Evolutionary conservation across 2,888 invertebrate species (phyloP).

Genomic region (Aromia moschata): DNA sequence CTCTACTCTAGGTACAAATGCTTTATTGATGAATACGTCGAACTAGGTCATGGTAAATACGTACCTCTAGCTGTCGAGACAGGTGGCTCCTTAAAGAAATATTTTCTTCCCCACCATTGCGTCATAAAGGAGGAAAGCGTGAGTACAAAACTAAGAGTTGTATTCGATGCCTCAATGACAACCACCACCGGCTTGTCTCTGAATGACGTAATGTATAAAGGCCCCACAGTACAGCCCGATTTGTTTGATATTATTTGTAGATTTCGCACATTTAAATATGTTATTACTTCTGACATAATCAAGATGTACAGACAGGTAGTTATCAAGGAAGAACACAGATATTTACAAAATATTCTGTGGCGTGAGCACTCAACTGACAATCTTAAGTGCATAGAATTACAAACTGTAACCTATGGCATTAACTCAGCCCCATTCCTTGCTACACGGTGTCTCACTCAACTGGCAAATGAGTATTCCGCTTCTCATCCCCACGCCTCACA

Average conservation of each 20-base stretch:
- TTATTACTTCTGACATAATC: constrained; percentile 23
- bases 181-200: constrained; percentile 10
- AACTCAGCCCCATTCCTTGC: constrained; percentile 27
- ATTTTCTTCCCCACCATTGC: neutral
- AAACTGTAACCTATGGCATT: constrained; percentile 29
- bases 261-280: constrained; percentile 19
- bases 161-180: constrained; percentile 12
- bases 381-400: constrained; percentile 17
- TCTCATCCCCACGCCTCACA: constrained; percentile 20
- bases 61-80: neutral
- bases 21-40: neutral
- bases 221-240: constrained; percentile 23
- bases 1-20: neutral
- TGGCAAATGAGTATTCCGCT: constrained; percentile 10
- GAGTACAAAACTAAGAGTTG: neutral
- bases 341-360: constrained; percentile 32
- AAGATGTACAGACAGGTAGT: constrained; percentile 31
- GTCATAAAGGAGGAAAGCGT: neutral
- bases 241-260: constrained; percentile 24
- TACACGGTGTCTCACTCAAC: constrained; percentile 21
- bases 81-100: neutral
- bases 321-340: constrained; percentile 20
- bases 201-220: constrained; percentile 22
- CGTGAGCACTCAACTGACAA: constrained; percentile 20
- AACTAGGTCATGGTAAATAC: neutral